Conservation (phyloP, 2,888 invertebrate genomes). For the Neocrepidodera transversa region DNA sequence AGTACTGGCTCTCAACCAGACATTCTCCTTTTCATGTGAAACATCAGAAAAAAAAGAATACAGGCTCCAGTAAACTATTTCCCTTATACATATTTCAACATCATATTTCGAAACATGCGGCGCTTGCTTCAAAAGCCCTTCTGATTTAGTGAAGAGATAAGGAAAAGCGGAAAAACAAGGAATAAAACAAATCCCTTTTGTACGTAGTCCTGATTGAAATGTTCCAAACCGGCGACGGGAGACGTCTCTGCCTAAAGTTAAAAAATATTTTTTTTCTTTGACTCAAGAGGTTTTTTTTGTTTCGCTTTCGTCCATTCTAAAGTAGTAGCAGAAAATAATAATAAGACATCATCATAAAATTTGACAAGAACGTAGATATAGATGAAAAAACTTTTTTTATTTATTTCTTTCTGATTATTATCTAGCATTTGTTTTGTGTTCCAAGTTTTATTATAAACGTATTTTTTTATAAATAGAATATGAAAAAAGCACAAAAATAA, state of each 20-base stretch:
- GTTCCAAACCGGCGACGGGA: conserved; percentile 25
- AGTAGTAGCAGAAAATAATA: conserved; percentile 11
- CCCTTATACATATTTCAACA: conserved; percentile 36
- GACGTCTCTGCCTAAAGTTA: conserved; percentile 24
- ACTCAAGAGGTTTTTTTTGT: conserved; percentile 1
- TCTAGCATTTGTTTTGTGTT: no score
- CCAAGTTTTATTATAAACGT: no score
- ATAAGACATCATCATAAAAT: conserved; percentile 17
- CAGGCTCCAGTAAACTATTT: conserved; percentile 34
- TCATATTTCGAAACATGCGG: conserved; percentile 36
- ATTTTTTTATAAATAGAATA: no score
- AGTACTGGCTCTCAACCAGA: conserved; percentile 24
- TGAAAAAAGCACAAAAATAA: no score
- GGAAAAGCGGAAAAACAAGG: conserved; percentile 34
- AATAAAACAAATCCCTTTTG: conserved; percentile 38
- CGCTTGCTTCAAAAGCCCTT: conserved; percentile 33
- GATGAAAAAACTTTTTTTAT: no score
- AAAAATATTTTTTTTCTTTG: conserved; percentile 24
- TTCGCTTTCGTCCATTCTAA: conserved; percentile 4
- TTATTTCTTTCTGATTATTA: no score
- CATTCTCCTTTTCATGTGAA: conserved; percentile 28
- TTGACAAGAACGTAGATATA: not conserved
- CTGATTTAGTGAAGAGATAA: conserved; percentile 36
- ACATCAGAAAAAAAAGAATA: conserved; percentile 29
- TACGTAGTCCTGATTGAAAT: conserved; percentile 36